A percentile compares a stretch with the other conserved stretches of the same genome.
Conservation (phyloP, 2,113 vertebrate genomes). For the Pseudonaja textilis region DNA sequence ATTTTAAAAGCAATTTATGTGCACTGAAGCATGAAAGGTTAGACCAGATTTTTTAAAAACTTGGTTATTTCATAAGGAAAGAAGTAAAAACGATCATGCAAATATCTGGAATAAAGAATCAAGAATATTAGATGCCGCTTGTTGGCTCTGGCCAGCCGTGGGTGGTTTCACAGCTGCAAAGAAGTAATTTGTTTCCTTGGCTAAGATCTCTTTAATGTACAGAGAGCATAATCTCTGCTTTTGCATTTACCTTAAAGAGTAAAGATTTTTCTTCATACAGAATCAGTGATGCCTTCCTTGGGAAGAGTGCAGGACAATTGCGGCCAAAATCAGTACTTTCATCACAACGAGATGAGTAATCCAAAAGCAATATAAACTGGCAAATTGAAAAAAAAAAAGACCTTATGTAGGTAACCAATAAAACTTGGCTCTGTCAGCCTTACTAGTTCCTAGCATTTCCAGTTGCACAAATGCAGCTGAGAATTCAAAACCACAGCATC, state of each 20-base stretch:
- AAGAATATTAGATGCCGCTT: rapidly evolving
- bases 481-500: neutral
- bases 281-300: neutral
- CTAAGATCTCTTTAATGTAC: neutral
- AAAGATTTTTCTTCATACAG: neutral
- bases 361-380: neutral
- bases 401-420: neutral
- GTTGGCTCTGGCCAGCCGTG: neutral
- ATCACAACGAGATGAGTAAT: neutral
- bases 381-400: neutral
- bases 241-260: rapidly evolving
- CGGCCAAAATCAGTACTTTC: neutral
- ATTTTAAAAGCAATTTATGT: neutral
- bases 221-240: neutral
- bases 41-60: rapidly evolving
- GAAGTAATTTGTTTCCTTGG: neutral
- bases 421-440: neutral
- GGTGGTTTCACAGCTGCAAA: neutral
- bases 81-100: neutral
- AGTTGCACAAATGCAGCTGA: neutral
- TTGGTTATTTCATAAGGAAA: neutral
- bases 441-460: neutral
- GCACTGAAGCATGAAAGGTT: neutral
- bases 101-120: conserved; percentile 7
- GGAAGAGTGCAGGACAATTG: neutral